A percentile compares a stretch with the other conserved stretches of the same genome.
phyloP scores from a whole-genome alignment of 2,113 vertebrate genomes.

The Caracal caracal region DNA sequence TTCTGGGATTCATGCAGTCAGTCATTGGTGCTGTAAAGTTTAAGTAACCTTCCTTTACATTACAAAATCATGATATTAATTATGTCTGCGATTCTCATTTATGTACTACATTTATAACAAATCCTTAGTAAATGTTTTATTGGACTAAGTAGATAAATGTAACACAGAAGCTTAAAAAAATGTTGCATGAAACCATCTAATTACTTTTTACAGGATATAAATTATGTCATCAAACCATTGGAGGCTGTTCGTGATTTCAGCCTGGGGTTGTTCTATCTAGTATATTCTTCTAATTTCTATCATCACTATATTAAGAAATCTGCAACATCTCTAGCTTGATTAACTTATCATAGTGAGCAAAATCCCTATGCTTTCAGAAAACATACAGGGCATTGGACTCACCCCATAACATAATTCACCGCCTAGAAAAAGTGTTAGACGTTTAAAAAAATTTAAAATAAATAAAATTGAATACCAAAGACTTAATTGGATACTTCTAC shows the following conservation, averaged over 20 bases:
- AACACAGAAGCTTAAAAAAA: constrained; percentile 13
- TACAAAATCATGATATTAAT: background rate
- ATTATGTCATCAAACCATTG: constrained; percentile 2
- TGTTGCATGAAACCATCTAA: background rate
- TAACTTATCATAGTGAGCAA: background rate
- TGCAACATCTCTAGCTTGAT: background rate
- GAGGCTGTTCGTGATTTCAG: background rate
- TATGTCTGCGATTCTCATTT: background rate
- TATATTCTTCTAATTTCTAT: background rate
- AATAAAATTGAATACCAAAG: background rate
- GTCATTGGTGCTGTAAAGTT: background rate
- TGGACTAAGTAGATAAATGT: background rate
- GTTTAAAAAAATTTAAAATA: background rate
- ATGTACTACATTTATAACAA: background rate
- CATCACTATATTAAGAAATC: background rate
- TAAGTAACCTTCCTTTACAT: background rate
- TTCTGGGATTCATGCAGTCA: background rate
- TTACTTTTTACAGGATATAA: constrained; percentile 4
- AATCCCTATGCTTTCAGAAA: background rate
- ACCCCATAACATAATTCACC: background rate
- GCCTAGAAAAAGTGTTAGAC: background rate
- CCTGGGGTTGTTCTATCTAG: background rate
- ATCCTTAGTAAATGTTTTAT: background rate
- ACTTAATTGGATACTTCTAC: background rate
- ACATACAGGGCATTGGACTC: background rate